Evolutionary conservation across 1,140 invertebrate genomes (phyloP), one percentile per base, ranked within the genome.

Genomic region (Cyclargus thomasi): DNA sequence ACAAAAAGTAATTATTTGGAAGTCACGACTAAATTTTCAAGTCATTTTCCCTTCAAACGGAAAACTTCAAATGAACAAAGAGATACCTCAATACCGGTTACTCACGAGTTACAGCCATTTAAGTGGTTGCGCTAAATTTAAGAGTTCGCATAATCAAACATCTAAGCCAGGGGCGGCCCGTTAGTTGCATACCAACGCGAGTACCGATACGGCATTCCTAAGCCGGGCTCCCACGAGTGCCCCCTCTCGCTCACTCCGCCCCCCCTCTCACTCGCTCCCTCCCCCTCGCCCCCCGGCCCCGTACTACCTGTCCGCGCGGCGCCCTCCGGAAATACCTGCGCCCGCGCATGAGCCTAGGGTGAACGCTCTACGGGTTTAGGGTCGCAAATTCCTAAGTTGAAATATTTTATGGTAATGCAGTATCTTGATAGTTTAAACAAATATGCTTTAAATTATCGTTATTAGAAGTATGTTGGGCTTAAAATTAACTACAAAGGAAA

Each of bases 271-370:
- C 53, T 8, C 18, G 17, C 53, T 8, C 18, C 4, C 17, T 22
- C 64, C 68, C 65, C 65, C 65, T 39, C 21, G 20, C 68, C 39
- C 29, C 62, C 73, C 11, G 0, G 11, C 39, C 11, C 39, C 10
- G 39, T 8, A 47, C 39, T 47, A 47, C 39, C 39, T 47, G 39
- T 47, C 39, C 39, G 39, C 67, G 66, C 67, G 64, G 67, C 69
- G 62, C 72, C 69, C 72, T 78, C 74, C 77, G 79, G 78, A 77
- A 80, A 80, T 81, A 76, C 75, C 78, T 74, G 78, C 81, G 79
- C 74, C 65, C 55, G 79, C 81, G 80, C 80, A 80, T 74, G 80
- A 77, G 75, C 80, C 72, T 78, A 76, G 74, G 78, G 79, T 79
- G 75, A 82, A 81, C 72, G 80, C 72, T 77, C 75, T 78, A 68